Conservation (phyloP, 53 echinoderm and acorn worm genomes). For the Echinometra lucunter region DNA sequence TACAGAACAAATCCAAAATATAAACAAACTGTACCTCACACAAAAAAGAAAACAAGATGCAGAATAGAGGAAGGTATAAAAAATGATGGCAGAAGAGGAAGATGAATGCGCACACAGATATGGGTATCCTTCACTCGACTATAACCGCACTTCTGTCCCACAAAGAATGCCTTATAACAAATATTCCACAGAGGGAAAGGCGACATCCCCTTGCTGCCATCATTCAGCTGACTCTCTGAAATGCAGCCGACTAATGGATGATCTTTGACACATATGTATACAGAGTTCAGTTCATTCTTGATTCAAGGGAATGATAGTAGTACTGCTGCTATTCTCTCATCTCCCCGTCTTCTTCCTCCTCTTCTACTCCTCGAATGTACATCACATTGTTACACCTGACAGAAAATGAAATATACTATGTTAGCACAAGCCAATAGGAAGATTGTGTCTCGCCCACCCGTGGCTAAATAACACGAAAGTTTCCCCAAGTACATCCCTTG, state of each 20-base stretch:
- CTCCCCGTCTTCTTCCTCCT: conserved; percentile 98
- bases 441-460: no score
- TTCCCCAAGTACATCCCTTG: no score
- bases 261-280: conserved; percentile 38
- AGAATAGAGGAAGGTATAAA: background rate
- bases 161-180: background rate
- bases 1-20: no score
- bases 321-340: conserved; percentile 92
- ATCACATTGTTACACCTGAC: conserved; percentile 97
- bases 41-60: no score
- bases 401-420: background rate
- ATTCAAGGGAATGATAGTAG: background rate
- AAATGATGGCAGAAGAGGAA: background rate
- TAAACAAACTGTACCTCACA: background rate
- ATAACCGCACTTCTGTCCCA: background rate
- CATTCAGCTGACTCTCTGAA: background rate
- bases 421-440: no score
- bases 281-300: conserved; percentile 42
- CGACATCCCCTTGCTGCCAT: background rate
- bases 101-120: background rate
- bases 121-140: background rate
- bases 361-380: conserved; percentile 98
- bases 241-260: background rate
- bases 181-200: background rate
- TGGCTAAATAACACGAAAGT: no score